phyloP scores from a whole-genome alignment of 2,888 invertebrate genomes.

The Drosophila peninsularis region DNA sequence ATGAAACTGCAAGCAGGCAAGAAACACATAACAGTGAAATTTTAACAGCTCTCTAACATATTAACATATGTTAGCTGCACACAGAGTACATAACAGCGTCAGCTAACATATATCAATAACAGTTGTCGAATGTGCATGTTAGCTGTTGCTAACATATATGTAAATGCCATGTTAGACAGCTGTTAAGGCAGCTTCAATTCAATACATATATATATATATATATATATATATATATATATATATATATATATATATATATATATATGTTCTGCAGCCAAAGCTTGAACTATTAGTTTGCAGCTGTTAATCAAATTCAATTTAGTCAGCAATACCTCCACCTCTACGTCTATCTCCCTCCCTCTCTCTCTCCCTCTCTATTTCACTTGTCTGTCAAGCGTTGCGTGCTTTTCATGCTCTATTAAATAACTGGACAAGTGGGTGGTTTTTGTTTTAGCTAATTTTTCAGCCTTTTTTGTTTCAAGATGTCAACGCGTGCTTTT shows the following conservation, averaged over 20 bases:
- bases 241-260: neutral
- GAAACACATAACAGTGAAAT: neutral
- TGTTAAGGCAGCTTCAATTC: neutral
- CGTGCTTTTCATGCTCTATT: conserved; percentile 65
- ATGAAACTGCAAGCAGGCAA: too few species aligned
- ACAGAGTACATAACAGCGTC: neutral
- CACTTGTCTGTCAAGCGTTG: conserved; percentile 40
- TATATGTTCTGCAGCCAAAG: neutral
- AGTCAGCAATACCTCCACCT: neutral
- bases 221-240: neutral
- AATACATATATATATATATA: neutral
- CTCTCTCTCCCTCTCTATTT: neutral
- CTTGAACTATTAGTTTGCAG: neutral
- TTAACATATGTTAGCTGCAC: neutral
- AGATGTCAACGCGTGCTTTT: conserved; percentile 19
- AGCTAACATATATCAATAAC: neutral
- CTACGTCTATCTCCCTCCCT: neutral
- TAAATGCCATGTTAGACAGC: neutral
- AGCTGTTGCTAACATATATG: neutral
- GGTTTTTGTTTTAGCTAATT: conserved; percentile 8
- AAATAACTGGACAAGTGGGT: conserved; percentile 58
- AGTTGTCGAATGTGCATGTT: neutral
- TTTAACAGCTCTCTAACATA: neutral
- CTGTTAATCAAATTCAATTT: conserved; percentile 2
- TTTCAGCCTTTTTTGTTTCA: neutral